phyloP scores from a whole-genome alignment of 2,113 vertebrate species.

The Ammodytes dubius region DNA sequence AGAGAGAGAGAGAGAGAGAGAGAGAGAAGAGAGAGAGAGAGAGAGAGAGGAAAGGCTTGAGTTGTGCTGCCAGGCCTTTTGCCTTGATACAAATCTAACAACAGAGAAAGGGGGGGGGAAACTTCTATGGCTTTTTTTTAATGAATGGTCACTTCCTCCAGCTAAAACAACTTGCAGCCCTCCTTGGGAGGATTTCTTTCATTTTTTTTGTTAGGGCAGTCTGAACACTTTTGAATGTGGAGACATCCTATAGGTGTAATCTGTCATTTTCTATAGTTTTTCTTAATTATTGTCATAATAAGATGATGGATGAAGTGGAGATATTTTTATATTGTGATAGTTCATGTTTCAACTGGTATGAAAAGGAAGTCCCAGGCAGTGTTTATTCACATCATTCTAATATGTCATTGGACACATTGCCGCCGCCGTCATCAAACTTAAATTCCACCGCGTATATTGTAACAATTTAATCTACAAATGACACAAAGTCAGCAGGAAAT shows the following conservation, averaged over 20 bases:
- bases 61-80: constrained; percentile 67
- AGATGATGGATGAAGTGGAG: too few relatives aligned
- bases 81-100: constrained; percentile 81
- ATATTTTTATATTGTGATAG: background rate
- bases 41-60: constrained; percentile 66
- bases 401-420: background rate
- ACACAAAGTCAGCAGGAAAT: constrained; percentile 11
- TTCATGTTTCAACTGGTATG: background rate
- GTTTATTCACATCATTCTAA: constrained; percentile 2
- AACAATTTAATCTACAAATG: constrained; percentile 44
- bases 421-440: constrained; percentile 6
- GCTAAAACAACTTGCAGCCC: constrained; percentile 64
- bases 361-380: background rate
- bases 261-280: background rate
- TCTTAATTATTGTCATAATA: background rate
- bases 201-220: constrained; percentile 13
- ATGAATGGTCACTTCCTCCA: constrained; percentile 80
- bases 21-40: constrained; percentile 36
- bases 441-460: constrained; percentile 6
- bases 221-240: constrained; percentile 1
- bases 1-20: constrained; percentile 48
- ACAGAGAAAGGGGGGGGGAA: constrained; percentile 53
- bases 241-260: background rate
- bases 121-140: constrained; percentile 74
- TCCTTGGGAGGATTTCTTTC: constrained; percentile 41